Percentiles rank a stretch among this genome's conserved stretches.
phyloP scores from a whole-genome alignment of 2,888 invertebrate species.

The Sclerodermus sp. region DNA sequence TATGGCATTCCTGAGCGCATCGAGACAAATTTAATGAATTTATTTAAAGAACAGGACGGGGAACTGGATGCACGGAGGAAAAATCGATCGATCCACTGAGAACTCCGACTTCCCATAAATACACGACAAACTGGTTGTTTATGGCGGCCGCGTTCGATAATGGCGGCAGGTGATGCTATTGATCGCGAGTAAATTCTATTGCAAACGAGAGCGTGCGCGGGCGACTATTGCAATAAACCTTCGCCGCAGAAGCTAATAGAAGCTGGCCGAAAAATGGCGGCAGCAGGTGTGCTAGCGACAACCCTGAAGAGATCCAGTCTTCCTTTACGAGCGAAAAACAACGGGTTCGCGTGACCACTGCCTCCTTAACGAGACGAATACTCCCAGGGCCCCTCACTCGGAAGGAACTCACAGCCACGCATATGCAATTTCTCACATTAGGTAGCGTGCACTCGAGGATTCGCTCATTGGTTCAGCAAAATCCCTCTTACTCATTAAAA shows the following conservation, averaged over 20 bases:
- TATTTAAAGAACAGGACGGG: conserved; percentile 4
- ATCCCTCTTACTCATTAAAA: no score
- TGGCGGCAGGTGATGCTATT: no score
- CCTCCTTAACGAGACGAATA: conserved; percentile 18
- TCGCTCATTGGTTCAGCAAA: no score
- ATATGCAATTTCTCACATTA: not conserved
- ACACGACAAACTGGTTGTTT: no score
- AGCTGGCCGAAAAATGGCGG: not conserved
- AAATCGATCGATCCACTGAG: conserved; percentile 6
- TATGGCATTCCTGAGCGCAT: not conserved
- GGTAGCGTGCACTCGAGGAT: not conserved
- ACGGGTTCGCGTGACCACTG: conserved; percentile 15
- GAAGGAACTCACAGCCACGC: not conserved
- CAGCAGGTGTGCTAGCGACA: conserved; percentile 5
- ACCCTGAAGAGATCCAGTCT: conserved; percentile 1
- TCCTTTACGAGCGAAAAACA: conserved; percentile 22
- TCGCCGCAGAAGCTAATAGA: not conserved
- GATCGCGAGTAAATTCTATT: no score
- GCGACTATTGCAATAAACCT: no score
- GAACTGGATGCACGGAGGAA: not conserved
- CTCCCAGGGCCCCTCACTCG: conserved; percentile 12
- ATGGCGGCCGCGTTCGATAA: no score
- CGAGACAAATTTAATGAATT: conserved; percentile 16
- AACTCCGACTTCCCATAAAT: no score
- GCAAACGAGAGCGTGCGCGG: conserved; percentile 9